Evolutionary conservation across 2,797 vertebrate species (phyloP).

Genomic region (Garrulus glandarius): DNA sequence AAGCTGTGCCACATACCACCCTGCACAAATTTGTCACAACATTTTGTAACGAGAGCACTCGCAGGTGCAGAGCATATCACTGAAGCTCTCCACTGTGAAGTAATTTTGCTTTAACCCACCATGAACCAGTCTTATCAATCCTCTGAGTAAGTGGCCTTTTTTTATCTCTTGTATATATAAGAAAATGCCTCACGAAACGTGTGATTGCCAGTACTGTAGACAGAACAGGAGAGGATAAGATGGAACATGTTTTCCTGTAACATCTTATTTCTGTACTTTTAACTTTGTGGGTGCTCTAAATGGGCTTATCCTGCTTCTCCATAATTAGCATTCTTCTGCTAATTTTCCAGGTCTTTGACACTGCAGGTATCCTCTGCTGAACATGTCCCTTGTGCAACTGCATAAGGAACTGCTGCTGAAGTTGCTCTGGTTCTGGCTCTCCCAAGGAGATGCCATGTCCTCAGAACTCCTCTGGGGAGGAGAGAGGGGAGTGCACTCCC

Average conservation of each 20-base stretch:
- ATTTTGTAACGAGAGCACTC: not conserved
- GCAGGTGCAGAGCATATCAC: not conserved
- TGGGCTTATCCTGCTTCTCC: not conserved
- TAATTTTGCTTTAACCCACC: not conserved
- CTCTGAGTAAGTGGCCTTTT: not conserved
- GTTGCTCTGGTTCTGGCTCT: not conserved
- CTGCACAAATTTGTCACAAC: not conserved
- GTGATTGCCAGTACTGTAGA: not conserved
- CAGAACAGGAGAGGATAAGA: not conserved
- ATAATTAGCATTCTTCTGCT: not conserved
- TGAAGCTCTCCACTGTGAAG: not conserved
- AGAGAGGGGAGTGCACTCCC: not conserved
- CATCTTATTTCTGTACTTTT: not conserved
- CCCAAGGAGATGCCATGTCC: not conserved
- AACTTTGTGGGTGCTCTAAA: not conserved
- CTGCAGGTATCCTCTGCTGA: not conserved
- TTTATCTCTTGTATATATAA: not conserved
- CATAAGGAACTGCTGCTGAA: not conserved
- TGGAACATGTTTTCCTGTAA: not conserved
- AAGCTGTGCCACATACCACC: not conserved
- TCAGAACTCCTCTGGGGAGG: not conserved
- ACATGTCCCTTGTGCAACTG: not conserved
- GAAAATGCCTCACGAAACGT: not conserved
- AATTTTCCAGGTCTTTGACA: not conserved
- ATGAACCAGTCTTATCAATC: not conserved